Percentiles rank a stretch among this genome's conserved stretches.
phyloP scores from a whole-genome alignment of 2,888 invertebrate species.

The Aethes cnicana region DNA sequence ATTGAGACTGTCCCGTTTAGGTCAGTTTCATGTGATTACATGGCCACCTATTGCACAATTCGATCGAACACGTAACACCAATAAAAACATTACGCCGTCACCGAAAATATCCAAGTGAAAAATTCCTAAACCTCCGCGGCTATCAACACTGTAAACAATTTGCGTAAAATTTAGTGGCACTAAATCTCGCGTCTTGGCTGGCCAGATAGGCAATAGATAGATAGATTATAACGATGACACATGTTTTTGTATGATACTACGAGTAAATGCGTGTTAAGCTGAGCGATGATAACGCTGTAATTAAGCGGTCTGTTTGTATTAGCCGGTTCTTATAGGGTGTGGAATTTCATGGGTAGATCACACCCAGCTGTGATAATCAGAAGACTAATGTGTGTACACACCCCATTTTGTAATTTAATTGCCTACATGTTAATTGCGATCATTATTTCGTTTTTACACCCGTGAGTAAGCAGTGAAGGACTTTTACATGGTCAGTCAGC shows the following conservation, averaged over 20 bases:
- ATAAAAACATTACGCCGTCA: slow-evolving; percentile 41
- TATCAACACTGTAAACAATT: slow-evolving; percentile 51
- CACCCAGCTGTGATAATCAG: slow-evolving; percentile 14
- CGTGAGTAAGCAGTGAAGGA: too few species aligned
- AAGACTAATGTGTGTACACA: slow-evolving; percentile 15
- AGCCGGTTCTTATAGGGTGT: slow-evolving; percentile 11
- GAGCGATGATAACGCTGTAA: slow-evolving; percentile 22
- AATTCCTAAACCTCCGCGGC: slow-evolving; percentile 54
- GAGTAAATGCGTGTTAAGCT: slow-evolving; percentile 19
- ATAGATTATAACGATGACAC: slow-evolving; percentile 20
- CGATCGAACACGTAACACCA: slow-evolving; percentile 45
- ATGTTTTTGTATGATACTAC: slow-evolving; percentile 22
- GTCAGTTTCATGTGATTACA: slow-evolving; percentile 34
- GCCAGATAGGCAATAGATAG: slow-evolving; percentile 19
- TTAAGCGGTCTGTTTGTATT: slow-evolving; percentile 10
- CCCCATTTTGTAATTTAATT: slow-evolving; percentile 22
- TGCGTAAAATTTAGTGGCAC: slow-evolving; percentile 34
- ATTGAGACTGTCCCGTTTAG: slow-evolving; percentile 12
- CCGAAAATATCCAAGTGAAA: slow-evolving; percentile 56
- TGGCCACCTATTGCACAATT: slow-evolving; percentile 54
- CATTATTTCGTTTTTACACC: slow-evolving; percentile 4
- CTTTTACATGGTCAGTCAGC: slow-evolving; percentile 11
- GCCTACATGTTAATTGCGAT: slow-evolving; percentile 4
- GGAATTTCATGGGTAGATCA: slow-evolving; percentile 27
- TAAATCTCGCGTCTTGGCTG: slow-evolving; percentile 20